phyloP scores from a whole-genome alignment of 2,888 invertebrate species.

The Cheilosia scutellata region DNA sequence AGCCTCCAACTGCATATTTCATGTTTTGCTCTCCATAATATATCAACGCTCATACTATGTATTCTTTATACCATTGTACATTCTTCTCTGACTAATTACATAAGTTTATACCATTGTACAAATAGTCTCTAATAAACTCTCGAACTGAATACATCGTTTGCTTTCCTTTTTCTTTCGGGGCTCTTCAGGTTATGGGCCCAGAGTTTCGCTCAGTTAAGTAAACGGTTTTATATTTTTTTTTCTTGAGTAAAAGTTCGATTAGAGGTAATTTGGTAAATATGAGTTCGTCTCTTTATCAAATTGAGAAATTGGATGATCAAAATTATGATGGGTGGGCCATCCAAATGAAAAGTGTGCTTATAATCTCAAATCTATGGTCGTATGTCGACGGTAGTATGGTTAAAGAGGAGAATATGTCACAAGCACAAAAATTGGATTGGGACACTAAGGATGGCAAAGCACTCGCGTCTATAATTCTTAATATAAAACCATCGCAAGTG shows the following conservation, averaged over 20 bases:
- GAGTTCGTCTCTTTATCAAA: constrained; percentile 31
- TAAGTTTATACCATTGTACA: neutral
- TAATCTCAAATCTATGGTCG: neutral
- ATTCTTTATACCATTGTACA: neutral
- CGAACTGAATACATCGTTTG: neutral
- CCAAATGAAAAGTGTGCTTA: constrained; percentile 57
- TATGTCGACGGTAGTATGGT: neutral
- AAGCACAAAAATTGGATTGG: constrained; percentile 8
- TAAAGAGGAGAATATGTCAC: neutral
- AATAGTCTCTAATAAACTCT: neutral
- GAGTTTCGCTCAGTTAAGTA: no score
- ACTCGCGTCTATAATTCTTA: constrained; percentile 43
- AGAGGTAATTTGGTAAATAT: constrained; percentile 18
- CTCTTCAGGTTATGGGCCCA: neutral
- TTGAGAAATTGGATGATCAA: constrained; percentile 46
- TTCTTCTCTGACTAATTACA: neutral
- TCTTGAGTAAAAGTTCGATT: neutral
- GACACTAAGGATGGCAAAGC: constrained; percentile 45
- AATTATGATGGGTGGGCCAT: constrained; percentile 47
- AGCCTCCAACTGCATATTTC: no score
- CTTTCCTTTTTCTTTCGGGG: neutral
- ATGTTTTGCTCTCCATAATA: no score
- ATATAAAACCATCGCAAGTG: constrained; percentile 42
- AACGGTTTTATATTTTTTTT: no score
- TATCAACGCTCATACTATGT: no score